phyloP scores from a whole-genome alignment of 2,888 invertebrate species.

The Callyntrura sp. region DNA sequence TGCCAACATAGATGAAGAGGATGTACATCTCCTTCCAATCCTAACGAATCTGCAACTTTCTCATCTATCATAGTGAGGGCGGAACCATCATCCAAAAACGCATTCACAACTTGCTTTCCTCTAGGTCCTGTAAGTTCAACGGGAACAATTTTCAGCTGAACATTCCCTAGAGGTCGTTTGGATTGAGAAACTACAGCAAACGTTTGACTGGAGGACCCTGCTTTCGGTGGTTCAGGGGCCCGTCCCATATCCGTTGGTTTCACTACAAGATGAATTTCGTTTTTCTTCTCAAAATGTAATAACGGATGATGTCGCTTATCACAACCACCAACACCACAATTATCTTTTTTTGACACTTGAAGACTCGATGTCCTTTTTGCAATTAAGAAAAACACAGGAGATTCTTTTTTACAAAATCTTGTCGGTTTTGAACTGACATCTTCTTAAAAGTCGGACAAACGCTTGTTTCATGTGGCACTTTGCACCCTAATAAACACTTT shows the following conservation, averaged over 20 bases:
- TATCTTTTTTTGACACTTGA: not conserved
- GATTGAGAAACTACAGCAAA: not conserved
- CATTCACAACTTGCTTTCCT: not conserved
- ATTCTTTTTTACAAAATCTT: conserved; percentile 10
- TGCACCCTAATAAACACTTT: not conserved
- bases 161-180: not conserved
- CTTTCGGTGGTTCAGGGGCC: too few relatives aligned
- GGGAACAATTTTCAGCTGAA: not conserved
- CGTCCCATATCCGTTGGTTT: not conserved
- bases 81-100: not conserved
- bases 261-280: not conserved
- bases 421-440: not conserved
- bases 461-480: not conserved
- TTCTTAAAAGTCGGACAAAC: conserved; percentile 12
- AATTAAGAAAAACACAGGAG: conserved; percentile 64
- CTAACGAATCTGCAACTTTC: conserved; percentile 44
- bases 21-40: conserved; percentile 22
- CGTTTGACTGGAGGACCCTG: not conserved
- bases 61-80: not conserved
- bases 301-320: conserved; percentile 51
- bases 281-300: conserved; percentile 52
- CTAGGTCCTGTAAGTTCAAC: not conserved
- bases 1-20: conserved; percentile 22
- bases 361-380: not conserved
- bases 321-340: conserved; percentile 63